These are phyloP conservation scores for Bombus huntii DNA, from an alignment of 1,140 invertebrate genomes.

Conservation along the genomic window DNA sequence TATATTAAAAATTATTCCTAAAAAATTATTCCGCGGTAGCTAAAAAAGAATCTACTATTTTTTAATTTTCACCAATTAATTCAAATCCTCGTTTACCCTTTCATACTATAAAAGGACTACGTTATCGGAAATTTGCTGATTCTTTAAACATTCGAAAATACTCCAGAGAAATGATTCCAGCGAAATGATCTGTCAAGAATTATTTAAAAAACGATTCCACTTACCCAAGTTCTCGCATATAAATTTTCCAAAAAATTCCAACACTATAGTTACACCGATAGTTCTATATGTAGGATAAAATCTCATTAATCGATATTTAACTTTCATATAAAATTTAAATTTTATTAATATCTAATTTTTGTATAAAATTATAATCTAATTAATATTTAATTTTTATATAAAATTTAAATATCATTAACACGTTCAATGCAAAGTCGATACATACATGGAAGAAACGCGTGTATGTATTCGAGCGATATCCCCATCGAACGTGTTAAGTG, in stretches of 20 bases:
- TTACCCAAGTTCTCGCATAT: neutral
- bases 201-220: neutral
- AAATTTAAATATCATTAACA: no score
- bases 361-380: no score
- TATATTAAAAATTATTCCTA: neutral
- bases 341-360: no score
- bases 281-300: neutral
- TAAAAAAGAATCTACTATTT: no score
- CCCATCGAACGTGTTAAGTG: no score
- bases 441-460: no score
- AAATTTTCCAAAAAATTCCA: no score
- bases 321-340: no score
- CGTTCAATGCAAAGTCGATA: no score
- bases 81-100: neutral
- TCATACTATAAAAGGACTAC: neutral
- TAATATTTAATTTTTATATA: no score
- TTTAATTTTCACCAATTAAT: neutral
- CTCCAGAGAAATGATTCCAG: no score
- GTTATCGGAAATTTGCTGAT: neutral
- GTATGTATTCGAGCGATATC: no score
- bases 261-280: neutral
- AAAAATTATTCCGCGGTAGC: neutral
- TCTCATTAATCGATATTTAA: neutral
- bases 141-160: neutral
- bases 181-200: neutral